Evolutionary conservation across 2,797 vertebrate species (phyloP).

Genomic region (Oceanodroma leucorhoa): DNA sequence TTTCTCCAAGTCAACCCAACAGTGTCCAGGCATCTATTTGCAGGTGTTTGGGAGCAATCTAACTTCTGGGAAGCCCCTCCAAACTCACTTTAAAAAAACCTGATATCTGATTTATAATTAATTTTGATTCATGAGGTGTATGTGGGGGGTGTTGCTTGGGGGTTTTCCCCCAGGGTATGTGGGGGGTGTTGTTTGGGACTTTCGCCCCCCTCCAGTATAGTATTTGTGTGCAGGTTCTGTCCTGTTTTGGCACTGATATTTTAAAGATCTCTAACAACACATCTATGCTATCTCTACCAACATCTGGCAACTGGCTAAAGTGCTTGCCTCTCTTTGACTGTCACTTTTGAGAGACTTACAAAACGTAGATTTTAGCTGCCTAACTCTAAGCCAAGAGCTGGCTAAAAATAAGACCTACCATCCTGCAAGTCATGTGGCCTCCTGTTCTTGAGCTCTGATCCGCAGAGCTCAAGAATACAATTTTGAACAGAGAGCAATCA

Average conservation of each 20-base stretch:
- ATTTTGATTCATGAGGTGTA: background rate
- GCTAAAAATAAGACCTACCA: background rate
- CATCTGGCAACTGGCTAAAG: background rate
- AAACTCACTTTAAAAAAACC: background rate
- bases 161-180: background rate
- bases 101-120: background rate
- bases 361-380: background rate
- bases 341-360: background rate
- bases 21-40: background rate
- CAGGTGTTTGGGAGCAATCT: fast-evolving
- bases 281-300: background rate
- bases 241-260: background rate
- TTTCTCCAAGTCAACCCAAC: background rate
- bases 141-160: no score
- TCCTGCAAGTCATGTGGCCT: background rate
- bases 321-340: background rate
- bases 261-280: background rate
- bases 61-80: background rate
- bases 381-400: background rate
- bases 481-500: background rate
- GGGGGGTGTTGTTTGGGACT: no score
- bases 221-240: background rate
- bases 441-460: background rate
- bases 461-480: background rate
- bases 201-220: fast-evolving